Evolutionary conservation across 2,888 invertebrate species (phyloP), one percentile per base, ranked within the genome.

Genomic region (Epinotia bilunana): DNA sequence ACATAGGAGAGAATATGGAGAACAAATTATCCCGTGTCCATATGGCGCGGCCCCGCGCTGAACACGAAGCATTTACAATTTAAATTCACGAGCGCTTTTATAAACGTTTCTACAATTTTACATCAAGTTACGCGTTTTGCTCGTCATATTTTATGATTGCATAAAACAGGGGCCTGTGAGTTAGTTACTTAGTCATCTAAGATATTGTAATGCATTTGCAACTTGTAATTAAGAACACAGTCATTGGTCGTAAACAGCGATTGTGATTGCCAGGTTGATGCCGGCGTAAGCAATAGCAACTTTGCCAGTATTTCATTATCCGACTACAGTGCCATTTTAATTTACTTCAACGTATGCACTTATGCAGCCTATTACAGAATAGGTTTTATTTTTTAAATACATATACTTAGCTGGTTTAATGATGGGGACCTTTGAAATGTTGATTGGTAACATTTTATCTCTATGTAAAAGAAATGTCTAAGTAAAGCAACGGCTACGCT

Each of bases 191-290:
- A 77, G 75, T 77, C 76, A 76, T 77, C 73, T 77, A 72, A 75
- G 72, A 71, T 76, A 78, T 76, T 69, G 77, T 75, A 61, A 73
- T 81, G 79, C 74, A 77, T 80, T 79, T 77, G 79, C 81, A 80
- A 74, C 77, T 79, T 77, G 79, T 85, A 87, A 86, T 88, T 87
- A 87, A 80, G 79, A 73, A 80, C 83, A 82, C 84, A 83, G 82
- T 84, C 82, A 83, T 82, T 83, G 84, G 80, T 80, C 79, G 78
- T 84, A 85, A 86, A 84, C 81, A 85, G 80, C 77, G 79, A 82
- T 82, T 81, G 79, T 81, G 81, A 82, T 84, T 83, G 83, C 83
- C 80, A 81, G 78, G 78, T 81, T 78, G 76, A 79, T 80, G 76
- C 69, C 58, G 76, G 75, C 53, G 5, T 6, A 13, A n/a, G 74